Conservation (phyloP, 1,140 invertebrate species). For the Drosophila subpulchrella region DNA sequence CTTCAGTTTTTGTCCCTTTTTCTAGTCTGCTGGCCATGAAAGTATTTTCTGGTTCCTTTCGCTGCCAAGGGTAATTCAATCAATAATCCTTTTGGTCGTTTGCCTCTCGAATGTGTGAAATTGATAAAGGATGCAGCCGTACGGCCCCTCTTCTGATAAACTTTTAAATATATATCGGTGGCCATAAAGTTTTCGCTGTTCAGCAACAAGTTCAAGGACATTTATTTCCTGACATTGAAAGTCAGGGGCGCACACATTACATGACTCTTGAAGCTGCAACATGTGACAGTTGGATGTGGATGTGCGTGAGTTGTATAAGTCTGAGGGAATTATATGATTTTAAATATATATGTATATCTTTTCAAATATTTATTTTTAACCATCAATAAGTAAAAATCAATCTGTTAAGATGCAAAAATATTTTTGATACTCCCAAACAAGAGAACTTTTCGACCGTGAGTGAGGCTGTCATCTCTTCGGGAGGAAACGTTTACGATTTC, state of each 20-base stretch:
- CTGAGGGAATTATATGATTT: too few relatives aligned
- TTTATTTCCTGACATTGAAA: constrained; percentile 10
- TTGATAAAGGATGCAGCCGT: constrained; percentile 53
- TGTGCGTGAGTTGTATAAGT: neutral
- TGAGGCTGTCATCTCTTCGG: constrained; percentile 16
- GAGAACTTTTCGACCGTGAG: neutral
- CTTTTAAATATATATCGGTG: constrained; percentile 14
- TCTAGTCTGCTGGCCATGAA: constrained; percentile 73
- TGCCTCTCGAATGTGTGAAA: constrained; percentile 58
- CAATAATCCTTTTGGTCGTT: constrained; percentile 60
- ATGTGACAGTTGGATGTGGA: neutral
- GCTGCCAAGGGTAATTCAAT: constrained; percentile 51
- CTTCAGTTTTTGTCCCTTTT: constrained; percentile 40
- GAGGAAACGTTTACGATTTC: constrained; percentile 6
- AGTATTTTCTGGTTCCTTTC: constrained; percentile 48
- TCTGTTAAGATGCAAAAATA: neutral
- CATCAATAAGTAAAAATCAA: neutral
- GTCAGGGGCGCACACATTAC: constrained; percentile 30
- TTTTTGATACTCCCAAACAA: neutral
- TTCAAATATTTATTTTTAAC: too few relatives aligned
- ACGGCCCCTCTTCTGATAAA: constrained; percentile 14
- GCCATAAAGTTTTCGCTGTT: constrained; percentile 11
- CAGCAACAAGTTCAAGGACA: constrained; percentile 69
- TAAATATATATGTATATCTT: too few relatives aligned
- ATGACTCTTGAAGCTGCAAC: constrained; percentile 39